Conservation (phyloP, 1,140 invertebrate species). For the Oreohelix idahoensis region DNA sequence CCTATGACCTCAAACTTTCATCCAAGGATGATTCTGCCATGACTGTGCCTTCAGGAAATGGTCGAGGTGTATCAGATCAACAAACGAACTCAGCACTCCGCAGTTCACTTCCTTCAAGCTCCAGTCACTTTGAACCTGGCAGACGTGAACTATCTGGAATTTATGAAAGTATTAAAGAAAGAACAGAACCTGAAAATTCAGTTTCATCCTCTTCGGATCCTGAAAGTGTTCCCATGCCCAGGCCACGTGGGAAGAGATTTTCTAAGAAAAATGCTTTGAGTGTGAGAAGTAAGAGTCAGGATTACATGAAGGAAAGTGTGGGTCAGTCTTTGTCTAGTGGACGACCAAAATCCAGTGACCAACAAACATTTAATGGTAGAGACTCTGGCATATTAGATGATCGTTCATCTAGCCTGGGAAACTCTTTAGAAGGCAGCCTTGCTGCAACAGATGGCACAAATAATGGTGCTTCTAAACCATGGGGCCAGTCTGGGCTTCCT, state of each 20-base stretch:
- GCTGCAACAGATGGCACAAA: conserved; percentile 10
- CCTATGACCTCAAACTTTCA: conserved; percentile 34
- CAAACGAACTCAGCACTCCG: not conserved
- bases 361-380: not conserved
- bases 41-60: not conserved
- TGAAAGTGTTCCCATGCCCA: conserved; percentile 34
- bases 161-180: conserved; percentile 50
- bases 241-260: not conserved
- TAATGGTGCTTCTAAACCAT: not conserved
- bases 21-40: conserved; percentile 40
- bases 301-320: not conserved
- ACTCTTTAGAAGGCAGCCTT: conserved; percentile 29
- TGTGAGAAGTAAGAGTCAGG: not conserved
- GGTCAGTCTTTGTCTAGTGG: not conserved
- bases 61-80: too few species aligned
- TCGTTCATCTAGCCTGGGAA: conserved; percentile 27
- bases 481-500: not conserved
- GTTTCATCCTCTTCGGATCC: conserved; percentile 29
- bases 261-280: not conserved
- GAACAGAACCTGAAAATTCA: conserved; percentile 48
- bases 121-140: conserved; percentile 33
- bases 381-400: conserved; percentile 39
- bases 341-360: not conserved
- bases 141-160: conserved; percentile 32
- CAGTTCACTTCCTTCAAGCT: not conserved